Percentiles rank a stretch among this genome's conserved stretches.
Evolutionary conservation across 2,113 vertebrate species (phyloP).

Genomic region (Myotis lucifugus): DNA sequence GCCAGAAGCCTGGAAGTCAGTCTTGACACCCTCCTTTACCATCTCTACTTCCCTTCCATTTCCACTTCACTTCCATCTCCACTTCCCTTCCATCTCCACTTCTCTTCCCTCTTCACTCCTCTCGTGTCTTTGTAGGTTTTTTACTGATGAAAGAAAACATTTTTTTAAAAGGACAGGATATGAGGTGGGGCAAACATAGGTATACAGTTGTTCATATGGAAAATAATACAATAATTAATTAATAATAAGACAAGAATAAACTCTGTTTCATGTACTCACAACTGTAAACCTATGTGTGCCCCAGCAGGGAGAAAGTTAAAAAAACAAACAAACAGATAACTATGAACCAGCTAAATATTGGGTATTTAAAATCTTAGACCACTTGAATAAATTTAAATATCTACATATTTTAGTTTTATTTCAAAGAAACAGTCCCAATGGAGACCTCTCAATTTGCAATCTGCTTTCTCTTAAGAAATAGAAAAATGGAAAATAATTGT

Average conservation of each 20-base stretch:
- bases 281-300: no score
- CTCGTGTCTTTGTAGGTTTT: no score
- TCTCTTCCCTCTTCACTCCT: neutral
- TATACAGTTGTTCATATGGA: no score
- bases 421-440: neutral
- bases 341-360: neutral
- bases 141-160: no score
- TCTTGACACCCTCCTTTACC: neutral
- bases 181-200: no score
- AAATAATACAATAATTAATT: no score
- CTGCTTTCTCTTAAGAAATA: neutral
- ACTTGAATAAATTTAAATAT: constrained; percentile 19
- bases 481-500: neutral
- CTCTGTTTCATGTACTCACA: no score
- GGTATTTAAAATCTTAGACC: neutral
- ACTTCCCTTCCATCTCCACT: neutral
- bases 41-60: neutral
- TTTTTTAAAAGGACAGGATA: no score
- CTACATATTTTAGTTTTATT: neutral
- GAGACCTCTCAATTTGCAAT: neutral
- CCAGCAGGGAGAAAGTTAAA: neutral
- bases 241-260: no score
- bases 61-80: neutral
- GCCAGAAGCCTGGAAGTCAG: neutral
- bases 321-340: neutral